These are phyloP conservation scores for Exephanes ischioxanthus DNA, from an alignment of 2,888 invertebrate species.

Conservation along the genomic window DNA sequence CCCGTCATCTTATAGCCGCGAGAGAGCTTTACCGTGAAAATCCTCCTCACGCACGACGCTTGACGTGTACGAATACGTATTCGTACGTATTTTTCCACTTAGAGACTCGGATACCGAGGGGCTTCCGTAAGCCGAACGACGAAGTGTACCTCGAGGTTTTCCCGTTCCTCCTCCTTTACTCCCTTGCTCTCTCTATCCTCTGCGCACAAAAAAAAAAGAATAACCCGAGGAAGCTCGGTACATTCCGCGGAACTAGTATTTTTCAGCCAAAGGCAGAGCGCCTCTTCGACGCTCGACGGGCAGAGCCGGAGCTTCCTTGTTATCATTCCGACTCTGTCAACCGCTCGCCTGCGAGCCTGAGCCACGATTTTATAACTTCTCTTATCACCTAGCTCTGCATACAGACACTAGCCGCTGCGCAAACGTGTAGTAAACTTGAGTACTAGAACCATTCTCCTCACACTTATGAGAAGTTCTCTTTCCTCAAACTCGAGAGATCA, in stretches of 20 bases:
- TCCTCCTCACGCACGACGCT: constrained; percentile 38
- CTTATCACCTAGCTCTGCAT: constrained; percentile 19
- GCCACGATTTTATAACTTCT: not conserved
- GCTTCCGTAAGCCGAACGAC: constrained; percentile 28
- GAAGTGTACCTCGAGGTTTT: constrained; percentile 33
- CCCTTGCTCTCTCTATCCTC: not conserved
- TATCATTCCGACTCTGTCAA: constrained; percentile 45
- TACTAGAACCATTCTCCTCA: not conserved
- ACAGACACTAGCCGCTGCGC: not conserved
- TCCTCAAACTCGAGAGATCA: not conserved
- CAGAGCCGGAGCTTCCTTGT: constrained; percentile 34
- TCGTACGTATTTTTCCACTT: constrained; percentile 63
- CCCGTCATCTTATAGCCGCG: not conserved
- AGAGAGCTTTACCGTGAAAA: constrained; percentile 18
- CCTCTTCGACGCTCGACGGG: constrained; percentile 27
- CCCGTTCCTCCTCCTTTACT: not conserved
- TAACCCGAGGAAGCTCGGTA: not conserved
- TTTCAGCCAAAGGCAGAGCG: constrained; percentile 25
- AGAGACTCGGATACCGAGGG: constrained; percentile 31
- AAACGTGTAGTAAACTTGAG: not conserved
- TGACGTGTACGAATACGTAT: constrained; percentile 39
- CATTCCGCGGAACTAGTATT: not conserved
- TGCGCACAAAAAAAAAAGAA: not conserved
- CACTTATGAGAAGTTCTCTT: not conserved
- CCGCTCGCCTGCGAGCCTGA: not conserved